Conservation (phyloP, 2,113 vertebrate genomes). For the Hipposideros armiger region DNA sequence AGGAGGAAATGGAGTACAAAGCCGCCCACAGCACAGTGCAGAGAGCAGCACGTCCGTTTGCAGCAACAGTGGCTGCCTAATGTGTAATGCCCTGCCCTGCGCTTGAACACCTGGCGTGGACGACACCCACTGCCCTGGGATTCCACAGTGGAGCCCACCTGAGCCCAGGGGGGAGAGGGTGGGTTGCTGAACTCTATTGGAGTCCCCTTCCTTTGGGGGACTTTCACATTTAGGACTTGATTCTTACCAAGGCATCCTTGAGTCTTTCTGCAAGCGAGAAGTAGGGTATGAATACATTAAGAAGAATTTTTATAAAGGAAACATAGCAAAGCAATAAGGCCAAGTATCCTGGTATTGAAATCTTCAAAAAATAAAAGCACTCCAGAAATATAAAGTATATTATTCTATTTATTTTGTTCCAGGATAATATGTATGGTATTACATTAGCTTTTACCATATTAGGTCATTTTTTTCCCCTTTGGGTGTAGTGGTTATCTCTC, state of each 20-base stretch:
- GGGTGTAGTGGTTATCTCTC: neutral
- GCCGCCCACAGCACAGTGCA: accelerated
- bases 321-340: neutral
- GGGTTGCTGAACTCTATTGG: neutral
- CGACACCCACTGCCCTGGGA: neutral
- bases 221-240: neutral
- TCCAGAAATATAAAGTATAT: neutral
- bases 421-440: neutral
- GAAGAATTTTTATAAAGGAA: neutral
- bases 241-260: constrained; percentile 52
- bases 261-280: neutral
- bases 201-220: neutral
- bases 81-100: neutral
- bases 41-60: neutral
- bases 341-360: neutral
- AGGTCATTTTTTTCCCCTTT: neutral
- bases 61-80: neutral
- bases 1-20: neutral
- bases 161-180: constrained; percentile 7
- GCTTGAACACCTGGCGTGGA: neutral
- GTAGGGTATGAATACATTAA: neutral
- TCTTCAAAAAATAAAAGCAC: neutral
- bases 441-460: neutral
- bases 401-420: constrained; percentile 40
- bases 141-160: neutral